A percentile compares a stretch with the other conserved stretches of the same genome.
Evolutionary conservation across 53 echinoderm and acorn worm genomes (phyloP).

Genomic region (Paelopatides confundens): DNA sequence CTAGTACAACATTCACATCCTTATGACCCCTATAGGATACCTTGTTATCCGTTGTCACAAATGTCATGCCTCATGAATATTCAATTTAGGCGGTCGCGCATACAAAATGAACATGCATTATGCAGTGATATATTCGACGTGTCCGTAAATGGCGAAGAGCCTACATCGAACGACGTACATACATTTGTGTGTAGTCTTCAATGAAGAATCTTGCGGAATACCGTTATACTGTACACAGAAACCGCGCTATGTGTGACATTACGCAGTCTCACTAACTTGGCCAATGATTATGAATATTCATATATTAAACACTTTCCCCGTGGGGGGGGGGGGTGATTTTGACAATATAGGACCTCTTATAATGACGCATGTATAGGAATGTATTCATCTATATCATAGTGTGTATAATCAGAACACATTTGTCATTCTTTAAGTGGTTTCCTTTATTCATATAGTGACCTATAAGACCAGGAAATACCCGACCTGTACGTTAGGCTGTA

Average conservation of each 20-base stretch:
- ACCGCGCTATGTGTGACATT: no score
- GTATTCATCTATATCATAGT: no score
- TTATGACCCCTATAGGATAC: neutral
- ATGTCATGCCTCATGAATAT: conserved; percentile 28
- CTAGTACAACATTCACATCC: neutral
- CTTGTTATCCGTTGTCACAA: neutral
- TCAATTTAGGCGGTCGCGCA: conserved; percentile 13
- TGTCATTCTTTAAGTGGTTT: neutral
- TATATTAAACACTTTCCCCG: neutral
- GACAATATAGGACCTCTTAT: no score
- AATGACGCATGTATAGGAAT: no score
- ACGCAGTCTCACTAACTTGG: neutral
- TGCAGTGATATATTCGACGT: conserved; percentile 1
- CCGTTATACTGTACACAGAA: neutral
- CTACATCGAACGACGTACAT: neutral
- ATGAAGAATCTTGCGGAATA: conserved; percentile 23
- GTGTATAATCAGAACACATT: no score
- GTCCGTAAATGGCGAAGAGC: conserved; percentile 26
- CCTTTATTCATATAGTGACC: no score
- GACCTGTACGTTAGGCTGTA: no score
- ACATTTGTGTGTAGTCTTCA: neutral
- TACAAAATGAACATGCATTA: neutral
- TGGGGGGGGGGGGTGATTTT: no score
- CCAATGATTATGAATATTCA: neutral
- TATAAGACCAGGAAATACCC: no score